Base-by-base conservation (phyloP, 2,888 invertebrate species). In the Hypsopygia costalis region DNA sequence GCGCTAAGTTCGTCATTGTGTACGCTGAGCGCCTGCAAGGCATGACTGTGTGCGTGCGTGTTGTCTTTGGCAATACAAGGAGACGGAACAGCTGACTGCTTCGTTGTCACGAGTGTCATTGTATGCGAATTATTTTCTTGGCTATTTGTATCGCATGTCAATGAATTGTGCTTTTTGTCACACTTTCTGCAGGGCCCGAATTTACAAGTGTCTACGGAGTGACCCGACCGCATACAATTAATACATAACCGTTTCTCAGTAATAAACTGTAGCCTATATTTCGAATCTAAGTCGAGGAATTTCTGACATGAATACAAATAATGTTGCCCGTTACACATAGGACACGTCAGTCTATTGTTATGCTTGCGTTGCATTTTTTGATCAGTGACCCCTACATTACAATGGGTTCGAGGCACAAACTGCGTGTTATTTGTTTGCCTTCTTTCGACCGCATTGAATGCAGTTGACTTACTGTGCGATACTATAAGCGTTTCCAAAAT, bases 141-240 rank as follows among this genome's bases (percentile, higher is more conserved):
- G n/a, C 12, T 36, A 5, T 27, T 36, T 28, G 29, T 11, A 30
- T 30, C 12, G 7, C 30, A 30, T 8, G 44, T 21, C 10, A 42
- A 20, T 1, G 39, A 31, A 10, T 49, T 49, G 21, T 49, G 49
- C 39, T 43, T 49, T 10, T 29, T 16, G 2, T 36, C 22, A 29
- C 46, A 49, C n/a, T 41, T 27, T 16, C 36, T 40, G 8, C 46
- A 49, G 1, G 46, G 38, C 1, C 49, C 49, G 16, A 40, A 40
- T 21, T 11, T 9, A 30, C 36, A 36, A 3, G 8, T 16, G 9
- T 12, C 21, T 6, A n/a, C 30, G 8, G 30, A 16, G 16, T 36
- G 36, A 10, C 36, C 36, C 2, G 36, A 10, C n/a, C 36, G 36
- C 7, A 36, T 28, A 10, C 36, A 36, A 12, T 36, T 36, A 28